Base-by-base conservation (phyloP, 2,888 invertebrate species). In the Blomia tropicalis region DNA sequence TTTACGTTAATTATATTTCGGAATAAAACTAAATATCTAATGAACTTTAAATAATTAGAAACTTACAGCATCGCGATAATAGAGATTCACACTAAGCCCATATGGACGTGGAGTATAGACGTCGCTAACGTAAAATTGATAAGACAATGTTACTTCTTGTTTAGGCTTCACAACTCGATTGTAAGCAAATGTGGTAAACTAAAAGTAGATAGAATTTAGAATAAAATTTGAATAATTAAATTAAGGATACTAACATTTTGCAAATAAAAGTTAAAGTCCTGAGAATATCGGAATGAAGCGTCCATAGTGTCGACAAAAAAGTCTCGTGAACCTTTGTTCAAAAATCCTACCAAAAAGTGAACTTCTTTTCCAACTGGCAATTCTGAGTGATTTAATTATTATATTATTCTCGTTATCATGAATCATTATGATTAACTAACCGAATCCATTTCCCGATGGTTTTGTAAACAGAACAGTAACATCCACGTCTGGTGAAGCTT, bases 251-350 rank as follows among this genome's bases (percentile, higher is more conserved):
- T 70, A 69, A 78, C 77, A 77, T 98, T 99, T 77, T 96, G 95
- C 69, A 99, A 92, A 77, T 87, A 88, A 77, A 90, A 98, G 69
- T 85, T 90, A 77, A 90, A 98, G 76, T 98, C 96, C 85, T 93
- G 88, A 7, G 96, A 95, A 73, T 96, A 98, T 69, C 95, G 84
- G 82, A 99, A 95, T 0, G 96, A 95, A 0, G 95, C 93, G 71
- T 96, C 96, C 72, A 96, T 80, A 4, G 85, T 83, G 73, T 98
- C 93, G 25, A 99, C 81, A 27, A 85, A 75, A 72, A 95, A 93
- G 69, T 93, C 90, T 69, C 85, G 82, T 64, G 83, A 80, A 56
- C 95, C 98, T 72, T 88, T 89, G 79, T 98, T 98, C 61, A 83
- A 82, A 77, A 99, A 95, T 25, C 96, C 95, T 66, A 99, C 88